These are phyloP conservation scores for Cynodonichthys magdalenae DNA, from an alignment of 2,797 vertebrate species.

Conservation along the genomic window DNA sequence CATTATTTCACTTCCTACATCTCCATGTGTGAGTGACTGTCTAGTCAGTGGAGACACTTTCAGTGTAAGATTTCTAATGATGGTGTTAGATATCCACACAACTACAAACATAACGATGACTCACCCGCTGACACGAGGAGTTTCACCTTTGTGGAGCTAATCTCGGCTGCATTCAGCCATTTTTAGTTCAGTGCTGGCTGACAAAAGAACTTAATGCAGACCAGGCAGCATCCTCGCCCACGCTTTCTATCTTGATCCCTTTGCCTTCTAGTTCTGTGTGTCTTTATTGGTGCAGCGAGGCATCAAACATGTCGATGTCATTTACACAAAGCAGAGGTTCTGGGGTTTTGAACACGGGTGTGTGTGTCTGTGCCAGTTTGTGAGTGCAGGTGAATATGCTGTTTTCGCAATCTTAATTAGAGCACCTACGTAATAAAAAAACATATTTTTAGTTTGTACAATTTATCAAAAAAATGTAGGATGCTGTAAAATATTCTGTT, in stretches of 20 bases:
- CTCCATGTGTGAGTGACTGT: background rate
- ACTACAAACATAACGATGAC: conserved; percentile 56
- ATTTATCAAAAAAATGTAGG: no score
- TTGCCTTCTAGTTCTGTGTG: conserved; percentile 20
- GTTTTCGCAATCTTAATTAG: no score
- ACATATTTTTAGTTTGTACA: no score
- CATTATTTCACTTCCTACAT: conserved; percentile 11
- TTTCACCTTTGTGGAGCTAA: conserved; percentile 74
- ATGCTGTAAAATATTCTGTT: no score
- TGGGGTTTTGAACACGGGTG: conserved; percentile 2
- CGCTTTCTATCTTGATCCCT: conserved; percentile 7
- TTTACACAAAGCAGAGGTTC: conserved; percentile 40
- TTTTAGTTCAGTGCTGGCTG: conserved; percentile 72
- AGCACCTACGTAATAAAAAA: no score
- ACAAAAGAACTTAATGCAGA: conserved; percentile 56
- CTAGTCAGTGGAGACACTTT: conserved; percentile 23
- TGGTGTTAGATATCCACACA: conserved; percentile 37
- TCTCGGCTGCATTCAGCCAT: conserved; percentile 69
- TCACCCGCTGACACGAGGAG: conserved; percentile 54
- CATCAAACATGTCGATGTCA: conserved; percentile 33
- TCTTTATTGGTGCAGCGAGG: conserved; percentile 41
- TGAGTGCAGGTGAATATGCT: background rate
- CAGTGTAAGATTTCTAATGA: conserved; percentile 53
- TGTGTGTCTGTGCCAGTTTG: background rate
- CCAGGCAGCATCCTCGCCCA: conserved; percentile 34